phyloP scores from a whole-genome alignment of 30 jellyfish, hydroid and myxozoan genomes.

The Cassiopea andromeda region DNA sequence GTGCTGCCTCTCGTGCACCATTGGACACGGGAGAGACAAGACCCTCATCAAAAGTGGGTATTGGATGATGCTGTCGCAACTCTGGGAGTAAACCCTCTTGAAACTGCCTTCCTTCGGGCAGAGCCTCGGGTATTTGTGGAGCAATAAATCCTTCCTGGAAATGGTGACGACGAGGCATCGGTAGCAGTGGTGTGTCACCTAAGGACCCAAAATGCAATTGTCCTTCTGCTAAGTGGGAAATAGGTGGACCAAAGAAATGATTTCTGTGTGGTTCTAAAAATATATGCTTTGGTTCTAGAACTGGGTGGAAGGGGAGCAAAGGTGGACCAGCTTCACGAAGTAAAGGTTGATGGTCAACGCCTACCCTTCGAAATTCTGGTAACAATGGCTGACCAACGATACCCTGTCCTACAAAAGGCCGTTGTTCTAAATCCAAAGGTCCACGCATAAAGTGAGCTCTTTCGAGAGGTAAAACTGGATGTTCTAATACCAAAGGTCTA shows the following conservation, averaged over 20 bases:
- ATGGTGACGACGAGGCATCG: conserved; percentile 45
- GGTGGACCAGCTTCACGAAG: conserved; percentile 33
- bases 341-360: conserved; percentile 13
- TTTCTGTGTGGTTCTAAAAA: conserved; percentile 46
- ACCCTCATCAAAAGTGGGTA: conserved; percentile 32
- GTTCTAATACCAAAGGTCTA: conserved; percentile 62
- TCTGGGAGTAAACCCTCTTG: conserved; percentile 25
- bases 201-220: conserved; percentile 50
- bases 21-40: conserved; percentile 5
- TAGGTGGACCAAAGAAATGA: conserved; percentile 31
- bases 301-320: conserved; percentile 38
- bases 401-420: conserved; percentile 65
- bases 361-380: conserved; percentile 48
- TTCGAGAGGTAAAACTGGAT: conserved; percentile 32
- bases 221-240: conserved; percentile 14
- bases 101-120: conserved; percentile 17
- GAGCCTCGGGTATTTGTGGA: not conserved
- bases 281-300: conserved; percentile 53
- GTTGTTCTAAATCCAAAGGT: conserved; percentile 64
- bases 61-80: conserved; percentile 39
- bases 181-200: conserved; percentile 59
- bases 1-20: conserved; percentile 24
- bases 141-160: conserved; percentile 44
- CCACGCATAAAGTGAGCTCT: conserved; percentile 33
- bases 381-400: conserved; percentile 42